Evolutionary conservation across 2,797 vertebrate genomes (phyloP).

Genomic region (Sciaenops ocellatus): DNA sequence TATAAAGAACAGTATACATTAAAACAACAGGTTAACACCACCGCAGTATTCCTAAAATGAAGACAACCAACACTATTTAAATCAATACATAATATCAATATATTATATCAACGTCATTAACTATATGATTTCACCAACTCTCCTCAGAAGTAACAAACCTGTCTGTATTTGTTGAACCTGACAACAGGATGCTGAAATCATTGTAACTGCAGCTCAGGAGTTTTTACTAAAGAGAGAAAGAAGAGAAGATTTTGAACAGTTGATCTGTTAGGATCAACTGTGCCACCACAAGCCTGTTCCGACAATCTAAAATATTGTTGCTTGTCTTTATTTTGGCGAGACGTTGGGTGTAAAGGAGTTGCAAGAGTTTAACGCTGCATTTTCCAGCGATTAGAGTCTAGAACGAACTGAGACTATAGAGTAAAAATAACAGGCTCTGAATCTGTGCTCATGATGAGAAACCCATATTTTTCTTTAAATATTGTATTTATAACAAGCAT

Average conservation of each 20-base stretch:
- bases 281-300: background rate
- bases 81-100: constrained; percentile 5
- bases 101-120: background rate
- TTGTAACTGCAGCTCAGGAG: background rate
- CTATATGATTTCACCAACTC: background rate
- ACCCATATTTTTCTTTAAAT: constrained; percentile 10
- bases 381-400: constrained; percentile 10
- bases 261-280: background rate
- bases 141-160: background rate
- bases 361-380: constrained; percentile 20
- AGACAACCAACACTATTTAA: constrained; percentile 5
- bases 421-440: constrained; percentile 6
- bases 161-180: background rate
- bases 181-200: background rate
- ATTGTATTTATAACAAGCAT: constrained; percentile 1
- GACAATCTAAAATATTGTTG: background rate
- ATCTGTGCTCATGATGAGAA: background rate
- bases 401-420: background rate
- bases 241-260: background rate
- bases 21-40: constrained; percentile 10
- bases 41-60: background rate
- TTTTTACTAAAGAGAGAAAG: background rate
- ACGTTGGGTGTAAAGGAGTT: background rate
- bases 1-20: constrained; percentile 10
- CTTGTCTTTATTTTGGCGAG: constrained; percentile 12